Conservation (phyloP, 1,140 invertebrate species). For the Amyelois transitella region DNA sequence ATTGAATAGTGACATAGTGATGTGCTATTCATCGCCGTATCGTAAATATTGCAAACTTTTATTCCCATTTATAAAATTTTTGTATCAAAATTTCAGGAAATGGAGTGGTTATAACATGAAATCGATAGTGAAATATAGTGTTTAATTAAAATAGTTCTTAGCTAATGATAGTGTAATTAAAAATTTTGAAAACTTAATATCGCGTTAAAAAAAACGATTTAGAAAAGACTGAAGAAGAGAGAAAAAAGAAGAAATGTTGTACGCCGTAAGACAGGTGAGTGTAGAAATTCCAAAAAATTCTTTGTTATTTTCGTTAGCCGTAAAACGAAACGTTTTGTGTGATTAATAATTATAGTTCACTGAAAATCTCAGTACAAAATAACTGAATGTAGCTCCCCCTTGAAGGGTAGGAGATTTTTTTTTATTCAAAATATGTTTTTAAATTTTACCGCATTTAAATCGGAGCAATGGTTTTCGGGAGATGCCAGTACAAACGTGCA, state of each 20-base stretch:
- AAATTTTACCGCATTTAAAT: too few species aligned
- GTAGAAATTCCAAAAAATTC: neutral
- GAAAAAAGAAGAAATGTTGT: slow-evolving; percentile 46
- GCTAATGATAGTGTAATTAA: slow-evolving; percentile 9
- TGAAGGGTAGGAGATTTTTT: too few species aligned
- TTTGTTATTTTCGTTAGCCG: too few species aligned
- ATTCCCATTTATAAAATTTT: neutral
- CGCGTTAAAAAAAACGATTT: slow-evolving; percentile 3
- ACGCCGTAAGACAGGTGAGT: slow-evolving; percentile 68
- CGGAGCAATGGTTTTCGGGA: too few species aligned
- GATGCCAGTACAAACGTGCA: too few species aligned
- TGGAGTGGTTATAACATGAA: slow-evolving; percentile 17
- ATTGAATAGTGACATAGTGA: neutral
- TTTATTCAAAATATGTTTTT: too few species aligned
- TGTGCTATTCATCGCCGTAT: neutral
- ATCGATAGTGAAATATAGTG: slow-evolving; percentile 1
- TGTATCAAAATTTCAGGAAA: neutral
- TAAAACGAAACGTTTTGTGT: too few species aligned
- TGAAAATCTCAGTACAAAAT: too few species aligned
- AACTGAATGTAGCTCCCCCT: too few species aligned
- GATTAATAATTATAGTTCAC: too few species aligned
- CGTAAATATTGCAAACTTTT: neutral
- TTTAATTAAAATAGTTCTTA: slow-evolving; percentile 28
- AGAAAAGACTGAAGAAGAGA: slow-evolving; percentile 17
- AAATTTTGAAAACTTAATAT: neutral